Percentiles rank a stretch among this genome's conserved stretches.
phyloP scores from a whole-genome alignment of 2,113 vertebrate species.

The Apteryx owenii region DNA sequence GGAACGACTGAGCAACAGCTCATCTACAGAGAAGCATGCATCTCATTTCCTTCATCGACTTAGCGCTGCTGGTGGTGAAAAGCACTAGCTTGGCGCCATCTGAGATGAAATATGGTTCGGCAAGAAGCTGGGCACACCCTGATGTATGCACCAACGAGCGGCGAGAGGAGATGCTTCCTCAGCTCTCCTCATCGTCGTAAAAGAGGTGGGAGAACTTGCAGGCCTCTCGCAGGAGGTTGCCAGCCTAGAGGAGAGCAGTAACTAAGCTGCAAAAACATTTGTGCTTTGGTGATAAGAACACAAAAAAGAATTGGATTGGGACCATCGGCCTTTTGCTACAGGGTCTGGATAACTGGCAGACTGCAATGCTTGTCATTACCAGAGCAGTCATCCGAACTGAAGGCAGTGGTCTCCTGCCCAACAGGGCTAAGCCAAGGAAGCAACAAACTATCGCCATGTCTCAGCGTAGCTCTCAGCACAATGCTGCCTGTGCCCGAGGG shows the following conservation, averaged over 20 bases:
- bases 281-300: neutral
- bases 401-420: neutral
- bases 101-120: neutral
- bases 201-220: neutral
- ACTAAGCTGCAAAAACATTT: neutral
- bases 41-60: neutral
- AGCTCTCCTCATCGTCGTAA: neutral
- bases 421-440: neutral
- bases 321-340: neutral
- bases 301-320: neutral
- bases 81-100: neutral
- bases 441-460: fast-evolving
- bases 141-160: neutral
- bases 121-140: neutral
- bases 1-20: neutral
- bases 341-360: neutral
- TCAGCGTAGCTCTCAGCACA: fast-evolving
- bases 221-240: neutral
- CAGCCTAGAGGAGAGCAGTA: neutral
- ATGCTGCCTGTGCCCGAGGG: fast-evolving
- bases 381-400: neutral
- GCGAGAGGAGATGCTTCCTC: neutral
- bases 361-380: neutral
- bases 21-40: fast-evolving
- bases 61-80: neutral